Evolutionary conservation across 2,797 vertebrate genomes (phyloP), one percentile per base, ranked within the genome.

Genomic region (Myotis planiceps): DNA sequence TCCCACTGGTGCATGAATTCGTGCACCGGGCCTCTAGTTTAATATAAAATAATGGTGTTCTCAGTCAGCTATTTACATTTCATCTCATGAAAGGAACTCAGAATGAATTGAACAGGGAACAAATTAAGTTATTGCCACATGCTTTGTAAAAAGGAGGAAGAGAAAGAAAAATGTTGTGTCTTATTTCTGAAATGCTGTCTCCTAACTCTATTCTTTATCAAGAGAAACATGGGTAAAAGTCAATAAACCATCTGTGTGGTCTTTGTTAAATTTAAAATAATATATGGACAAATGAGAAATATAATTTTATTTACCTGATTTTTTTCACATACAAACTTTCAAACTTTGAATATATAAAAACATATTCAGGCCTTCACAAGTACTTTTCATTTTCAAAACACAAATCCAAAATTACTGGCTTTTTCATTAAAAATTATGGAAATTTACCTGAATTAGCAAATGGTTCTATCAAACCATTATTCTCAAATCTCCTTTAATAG

Each of bases 301-400:
- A 92, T 23, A 96, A 92, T 63, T 97, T 97, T 97, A 96, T 96
- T 97, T 90, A 86, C 19, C 42, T 9, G 19, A 85, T 69, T 79
- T 14, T 51, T 93, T 85, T 49, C 65, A 85, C 93, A 72, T 91
- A 92, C 16, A 90, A 96, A 88, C 75, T 83, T 96, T 80, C 58
- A 82, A 39, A 39, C 37, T 39, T 39, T 39, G 37, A 39, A 39
- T 39, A 45, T 87, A 92, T 87, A 93, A 96, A 95, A 96, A 87
- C 80, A 84, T 10, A 3, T 65, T 45, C 15, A 68, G 39, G 60
- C 25, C 49, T 79, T 90, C 18, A 82, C 19, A 81, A 68, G 15
- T 85, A 87, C 37, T 95, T 93, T 88, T 74, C n/a, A 53, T n/a
- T 94, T 75, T 58, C 60, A 37, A 88, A 75, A 72, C 39, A 51